A percentile compares a stretch with the other conserved stretches of the same genome.
phyloP scores from a whole-genome alignment of 2,888 invertebrate genomes.

The Byasa hedistus region DNA sequence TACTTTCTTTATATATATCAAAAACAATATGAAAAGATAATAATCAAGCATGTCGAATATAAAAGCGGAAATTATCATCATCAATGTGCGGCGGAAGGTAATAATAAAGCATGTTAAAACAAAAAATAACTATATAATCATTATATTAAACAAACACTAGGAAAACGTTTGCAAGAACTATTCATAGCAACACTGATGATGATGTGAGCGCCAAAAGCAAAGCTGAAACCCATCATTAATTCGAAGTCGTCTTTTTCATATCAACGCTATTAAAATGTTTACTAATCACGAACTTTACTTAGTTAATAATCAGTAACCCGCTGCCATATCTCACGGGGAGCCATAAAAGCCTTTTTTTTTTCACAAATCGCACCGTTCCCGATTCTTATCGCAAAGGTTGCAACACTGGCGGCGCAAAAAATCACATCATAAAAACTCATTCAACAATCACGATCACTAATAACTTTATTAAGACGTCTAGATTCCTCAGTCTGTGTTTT shows the following conservation, averaged over 20 bases:
- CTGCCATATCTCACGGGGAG: conserved; percentile 18
- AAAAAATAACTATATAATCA: no score
- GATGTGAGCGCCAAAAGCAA: conserved; percentile 44
- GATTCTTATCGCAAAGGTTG: conserved; percentile 13
- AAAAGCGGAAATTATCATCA: no score
- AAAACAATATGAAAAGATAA: no score
- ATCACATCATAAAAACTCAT: background rate
- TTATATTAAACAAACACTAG: conserved; percentile 36
- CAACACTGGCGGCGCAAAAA: conserved; percentile 25
- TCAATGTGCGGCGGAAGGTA: no score
- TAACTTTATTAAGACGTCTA: background rate
- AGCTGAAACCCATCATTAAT: conserved; percentile 47
- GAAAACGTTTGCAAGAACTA: conserved; percentile 43
- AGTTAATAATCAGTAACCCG: conserved; percentile 10
- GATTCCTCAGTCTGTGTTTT: background rate
- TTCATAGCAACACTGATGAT: conserved; percentile 41
- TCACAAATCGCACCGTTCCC: background rate
- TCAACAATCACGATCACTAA: background rate
- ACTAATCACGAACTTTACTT: conserved; percentile 30
- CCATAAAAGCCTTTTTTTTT: conserved; percentile 19
- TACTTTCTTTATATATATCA: no score
- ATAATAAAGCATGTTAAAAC: no score
- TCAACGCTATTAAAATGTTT: conserved; percentile 37
- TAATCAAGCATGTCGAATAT: no score
- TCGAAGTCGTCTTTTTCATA: conserved; percentile 41